Evolutionary conservation across 2,888 invertebrate genomes (phyloP).

Genomic region (Portevinia maculata): DNA sequence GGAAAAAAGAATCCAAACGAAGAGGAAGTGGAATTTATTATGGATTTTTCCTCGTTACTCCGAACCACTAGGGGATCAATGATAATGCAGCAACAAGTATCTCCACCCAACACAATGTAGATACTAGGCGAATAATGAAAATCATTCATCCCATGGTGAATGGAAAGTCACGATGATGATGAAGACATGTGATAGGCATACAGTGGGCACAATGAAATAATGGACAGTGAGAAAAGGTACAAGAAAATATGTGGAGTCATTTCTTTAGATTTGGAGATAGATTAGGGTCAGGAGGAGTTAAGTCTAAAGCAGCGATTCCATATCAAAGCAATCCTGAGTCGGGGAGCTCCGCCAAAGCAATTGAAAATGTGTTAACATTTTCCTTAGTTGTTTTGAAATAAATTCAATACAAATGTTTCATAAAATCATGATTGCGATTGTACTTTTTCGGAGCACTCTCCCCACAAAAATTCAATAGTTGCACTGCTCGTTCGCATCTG

Average conservation of each 20-base stretch:
- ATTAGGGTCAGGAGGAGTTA: too few species aligned
- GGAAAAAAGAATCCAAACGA: constrained; percentile 8
- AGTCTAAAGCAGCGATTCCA: too few species aligned
- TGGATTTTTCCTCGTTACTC: constrained; percentile 17
- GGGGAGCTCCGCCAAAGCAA: too few species aligned
- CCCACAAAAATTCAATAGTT: too few species aligned
- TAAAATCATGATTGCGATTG: too few species aligned
- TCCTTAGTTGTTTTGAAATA: too few species aligned
- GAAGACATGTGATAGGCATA: constrained; percentile 40
- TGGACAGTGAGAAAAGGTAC: constrained; percentile 10
- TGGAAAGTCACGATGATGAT: constrained; percentile 42
- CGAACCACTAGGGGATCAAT: constrained; percentile 42
- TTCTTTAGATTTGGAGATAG: too few species aligned
- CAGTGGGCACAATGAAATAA: constrained; percentile 45
- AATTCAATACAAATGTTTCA: too few species aligned
- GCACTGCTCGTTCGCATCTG: too few species aligned
- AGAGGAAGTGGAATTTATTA: constrained; percentile 52
- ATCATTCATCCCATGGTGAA: constrained; percentile 56
- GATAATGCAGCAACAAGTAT: constrained; percentile 50
- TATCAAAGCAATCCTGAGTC: too few species aligned
- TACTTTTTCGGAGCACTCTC: too few species aligned
- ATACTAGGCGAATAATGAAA: constrained; percentile 43
- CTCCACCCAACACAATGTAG: constrained; percentile 15
- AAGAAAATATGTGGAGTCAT: background rate
- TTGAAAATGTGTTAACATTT: too few species aligned